Base-by-base conservation (phyloP, 2,888 invertebrate genomes). In the Ethmia dodecea region DNA sequence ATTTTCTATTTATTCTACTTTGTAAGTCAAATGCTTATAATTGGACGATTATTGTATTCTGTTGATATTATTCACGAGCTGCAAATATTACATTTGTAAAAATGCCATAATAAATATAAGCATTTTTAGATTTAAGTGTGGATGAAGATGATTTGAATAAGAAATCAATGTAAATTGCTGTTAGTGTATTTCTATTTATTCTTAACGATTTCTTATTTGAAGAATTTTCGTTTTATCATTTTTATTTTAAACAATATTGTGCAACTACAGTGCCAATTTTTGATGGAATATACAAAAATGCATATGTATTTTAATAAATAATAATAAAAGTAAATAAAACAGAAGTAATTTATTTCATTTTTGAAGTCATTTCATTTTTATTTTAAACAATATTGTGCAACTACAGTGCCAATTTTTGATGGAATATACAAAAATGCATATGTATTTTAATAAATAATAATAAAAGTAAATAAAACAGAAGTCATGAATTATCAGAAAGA, bases 71-170 rank as follows among this genome's bases (percentile, higher is more conserved):
- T 8, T 22, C 22, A n/a, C 22, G 22, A 22, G 22, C 8, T 22
- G 3, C 22, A 49, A 54, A 60, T 60, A 56, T 57, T 59, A 56
- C 26, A 33, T 33, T 33, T 47, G 44, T 52, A 55, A 65, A 22
- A 75, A 80, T 80, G 86, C 86, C 86, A 86, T 86, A 84, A 70
- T 86, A 86, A 70, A 51, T 74, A 42, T 84, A 83, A 83, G 83
- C 66, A 66, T 66, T 63, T 55, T 55, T 78, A 77, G 72, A 40
- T 55, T 38, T 52, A 72, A 75, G 66, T 38, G 3, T 40, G 33
- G 35, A 34, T 72, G 84, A 86, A 76, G 75, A 69, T 73, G 49
- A 74, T 79, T 86, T 83, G 83, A 86, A 81, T 76, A 59, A 67
- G 84, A 84, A 83, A 86, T 84, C 78, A 39, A 45, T 63, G 45